Base-by-base conservation (phyloP, 2,888 invertebrate genomes). In the Eledona agricola region DNA sequence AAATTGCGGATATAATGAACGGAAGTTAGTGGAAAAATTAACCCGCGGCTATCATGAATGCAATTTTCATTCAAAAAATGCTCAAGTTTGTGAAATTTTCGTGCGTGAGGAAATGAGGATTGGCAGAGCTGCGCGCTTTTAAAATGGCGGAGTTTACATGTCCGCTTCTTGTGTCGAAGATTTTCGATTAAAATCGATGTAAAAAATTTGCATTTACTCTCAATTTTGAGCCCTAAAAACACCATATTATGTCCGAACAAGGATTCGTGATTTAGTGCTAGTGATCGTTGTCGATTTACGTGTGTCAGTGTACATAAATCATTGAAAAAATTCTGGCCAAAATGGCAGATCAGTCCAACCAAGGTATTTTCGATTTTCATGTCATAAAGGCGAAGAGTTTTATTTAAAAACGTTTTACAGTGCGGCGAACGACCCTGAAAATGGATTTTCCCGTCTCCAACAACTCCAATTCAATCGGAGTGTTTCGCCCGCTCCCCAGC, bases 311-410 rank as follows among this genome's bases (percentile, higher is more conserved):
- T 32, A 7, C 23, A 4, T 15, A 12, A 20, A 10, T 31, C 20
- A 16, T 12, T 10, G 16, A 13, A 26, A 28, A 45, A 58, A 53
- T 55, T 60, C 63, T 62, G 55, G 57, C 63, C 73, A 79, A 76
- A 81, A 87, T 87, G 87, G 86, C 86, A 81, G 86, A 86, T 78
- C 85, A 84, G 80, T 83, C 84, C 74, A 83, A 81, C 55, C 63
- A 62, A 66, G 65, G 66, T 66, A 63, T 25, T 7, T 20, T 15
- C 12, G 6, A 15, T 32, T 23, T 16, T 23, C 10, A n/a, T 3
- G 6, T 5, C 11, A 6, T 9, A 7, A 7, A 32, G 4, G 2
- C 5, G 22, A 11, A 9, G 11, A 29, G 6, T 34, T 34, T 34
- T 9, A 7, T 9, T 20, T 19, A 1, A 6, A 23, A 4, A 9